Percentiles rank a stretch among this genome's conserved stretches.
Evolutionary conservation across 2,113 vertebrate species (phyloP).

Genomic region (Burhinus bistriatus): DNA sequence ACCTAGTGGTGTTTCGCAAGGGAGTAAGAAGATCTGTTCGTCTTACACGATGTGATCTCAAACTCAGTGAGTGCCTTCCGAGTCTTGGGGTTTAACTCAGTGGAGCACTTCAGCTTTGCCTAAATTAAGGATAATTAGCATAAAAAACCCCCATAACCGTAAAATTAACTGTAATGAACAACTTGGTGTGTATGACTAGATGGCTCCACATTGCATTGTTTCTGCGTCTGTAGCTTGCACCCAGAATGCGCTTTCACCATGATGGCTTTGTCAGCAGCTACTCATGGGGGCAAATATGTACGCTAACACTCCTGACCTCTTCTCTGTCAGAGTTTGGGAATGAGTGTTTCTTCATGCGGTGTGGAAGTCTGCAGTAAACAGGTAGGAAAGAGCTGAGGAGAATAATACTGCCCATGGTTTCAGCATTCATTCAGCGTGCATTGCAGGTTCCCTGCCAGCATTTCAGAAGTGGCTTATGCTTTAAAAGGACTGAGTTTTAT

Average conservation of each 20-base stretch:
- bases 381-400: background rate
- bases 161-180: background rate
- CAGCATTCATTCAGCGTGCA: background rate
- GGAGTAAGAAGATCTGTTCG: rapidly evolving
- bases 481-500: background rate
- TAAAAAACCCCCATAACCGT: background rate
- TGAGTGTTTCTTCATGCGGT: background rate
- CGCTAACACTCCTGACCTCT: rapidly evolving
- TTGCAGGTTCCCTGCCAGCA: background rate
- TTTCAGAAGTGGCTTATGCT: background rate
- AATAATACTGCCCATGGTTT: background rate
- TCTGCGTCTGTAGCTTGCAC: rapidly evolving
- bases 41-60: background rate
- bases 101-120: background rate
- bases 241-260: rapidly evolving
- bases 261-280: background rate
- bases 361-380: background rate
- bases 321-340: background rate
- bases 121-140: background rate
- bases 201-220: background rate
- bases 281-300: rapidly evolving
- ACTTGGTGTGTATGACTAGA: background rate
- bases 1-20: background rate
- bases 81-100: background rate
- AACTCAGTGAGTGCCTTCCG: background rate